A percentile compares a stretch with the other conserved stretches of the same genome.
These are phyloP conservation scores for Lumbricus terrestris DNA, from an alignment of 2,888 invertebrate genomes.

Conservation along the genomic window DNA sequence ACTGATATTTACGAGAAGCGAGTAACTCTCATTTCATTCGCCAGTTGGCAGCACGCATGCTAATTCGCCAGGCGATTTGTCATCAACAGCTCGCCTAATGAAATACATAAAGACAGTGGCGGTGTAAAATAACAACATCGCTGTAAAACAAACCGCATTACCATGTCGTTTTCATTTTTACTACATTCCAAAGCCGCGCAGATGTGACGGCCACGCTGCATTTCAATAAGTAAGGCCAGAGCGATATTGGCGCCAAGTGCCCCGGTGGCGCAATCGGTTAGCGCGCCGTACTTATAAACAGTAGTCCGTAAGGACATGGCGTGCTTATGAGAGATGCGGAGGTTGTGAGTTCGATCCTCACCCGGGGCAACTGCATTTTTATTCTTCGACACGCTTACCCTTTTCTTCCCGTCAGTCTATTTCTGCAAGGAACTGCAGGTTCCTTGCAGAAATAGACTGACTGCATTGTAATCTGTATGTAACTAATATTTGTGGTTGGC, in stretches of 20 bases:
- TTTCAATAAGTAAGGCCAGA: not conserved
- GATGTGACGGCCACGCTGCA: not conserved
- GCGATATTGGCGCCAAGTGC: conserved; percentile 59
- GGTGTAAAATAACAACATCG: not conserved
- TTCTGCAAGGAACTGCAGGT: too few relatives aligned
- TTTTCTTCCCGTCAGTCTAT: too few relatives aligned
- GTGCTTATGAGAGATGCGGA: conserved; percentile 85
- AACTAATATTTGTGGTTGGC: too few relatives aligned
- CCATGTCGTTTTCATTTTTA: not conserved
- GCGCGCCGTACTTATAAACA: conserved; percentile 99
- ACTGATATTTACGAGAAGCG: not conserved
- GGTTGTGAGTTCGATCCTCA: conserved; percentile 99
- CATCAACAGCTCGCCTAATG: not conserved
- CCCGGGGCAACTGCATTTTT: conserved; percentile 75
- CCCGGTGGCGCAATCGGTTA: conserved; percentile 99
- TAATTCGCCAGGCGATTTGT: not conserved
- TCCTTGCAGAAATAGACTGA: too few relatives aligned
- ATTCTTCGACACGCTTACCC: not conserved
- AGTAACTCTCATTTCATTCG: not conserved
- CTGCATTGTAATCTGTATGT: too few relatives aligned
- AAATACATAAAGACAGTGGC: not conserved
- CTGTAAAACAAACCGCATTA: not conserved
- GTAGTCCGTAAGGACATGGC: conserved; percentile 65
- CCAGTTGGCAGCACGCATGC: not conserved
- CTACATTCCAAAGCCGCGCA: not conserved